Evolutionary conservation across 2,113 vertebrate genomes (phyloP).

Genomic region (Eudyptes chrysolophus): DNA sequence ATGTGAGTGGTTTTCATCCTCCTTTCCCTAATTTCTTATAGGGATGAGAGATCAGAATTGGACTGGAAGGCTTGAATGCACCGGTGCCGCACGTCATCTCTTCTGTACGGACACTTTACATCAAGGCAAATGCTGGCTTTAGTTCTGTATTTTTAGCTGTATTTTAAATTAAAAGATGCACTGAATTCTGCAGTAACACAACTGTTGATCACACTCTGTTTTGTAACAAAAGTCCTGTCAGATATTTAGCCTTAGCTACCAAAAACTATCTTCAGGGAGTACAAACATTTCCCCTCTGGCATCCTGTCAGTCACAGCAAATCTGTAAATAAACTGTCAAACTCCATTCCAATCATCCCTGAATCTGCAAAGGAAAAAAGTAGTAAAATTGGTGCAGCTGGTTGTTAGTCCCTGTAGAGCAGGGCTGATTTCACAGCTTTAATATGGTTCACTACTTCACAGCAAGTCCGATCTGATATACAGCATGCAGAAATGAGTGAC

Average conservation of each 20-base stretch:
- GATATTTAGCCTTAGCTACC: conserved; percentile 68
- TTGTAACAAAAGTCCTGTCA: conserved; percentile 56
- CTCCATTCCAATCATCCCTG: conserved; percentile 68
- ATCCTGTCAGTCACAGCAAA: conserved; percentile 69
- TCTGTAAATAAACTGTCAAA: conserved; percentile 73
- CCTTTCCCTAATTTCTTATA: neutral
- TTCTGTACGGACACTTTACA: neutral
- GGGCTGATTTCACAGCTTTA: conserved; percentile 69
- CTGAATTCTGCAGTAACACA: conserved; percentile 11
- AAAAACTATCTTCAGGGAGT: conserved; percentile 67
- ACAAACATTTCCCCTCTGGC: conserved; percentile 72
- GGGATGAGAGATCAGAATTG: neutral
- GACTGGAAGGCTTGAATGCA: neutral
- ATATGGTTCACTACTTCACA: conserved; percentile 68
- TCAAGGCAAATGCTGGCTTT: neutral
- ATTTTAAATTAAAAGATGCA: conserved; percentile 16
- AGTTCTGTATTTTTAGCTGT: conserved; percentile 2
- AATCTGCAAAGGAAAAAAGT: conserved; percentile 61
- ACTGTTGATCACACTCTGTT: conserved; percentile 39
- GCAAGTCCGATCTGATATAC: conserved; percentile 60
- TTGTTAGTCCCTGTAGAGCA: conserved; percentile 47
- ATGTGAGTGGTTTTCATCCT: neutral
- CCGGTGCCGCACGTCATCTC: neutral
- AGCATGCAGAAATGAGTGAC: conserved; percentile 62
- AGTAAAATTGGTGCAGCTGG: conserved; percentile 61